A percentile compares a stretch with the other conserved stretches of the same genome.
Evolutionary conservation across 2,888 invertebrate species (phyloP).

Genomic region (Capitulum mitella): DNA sequence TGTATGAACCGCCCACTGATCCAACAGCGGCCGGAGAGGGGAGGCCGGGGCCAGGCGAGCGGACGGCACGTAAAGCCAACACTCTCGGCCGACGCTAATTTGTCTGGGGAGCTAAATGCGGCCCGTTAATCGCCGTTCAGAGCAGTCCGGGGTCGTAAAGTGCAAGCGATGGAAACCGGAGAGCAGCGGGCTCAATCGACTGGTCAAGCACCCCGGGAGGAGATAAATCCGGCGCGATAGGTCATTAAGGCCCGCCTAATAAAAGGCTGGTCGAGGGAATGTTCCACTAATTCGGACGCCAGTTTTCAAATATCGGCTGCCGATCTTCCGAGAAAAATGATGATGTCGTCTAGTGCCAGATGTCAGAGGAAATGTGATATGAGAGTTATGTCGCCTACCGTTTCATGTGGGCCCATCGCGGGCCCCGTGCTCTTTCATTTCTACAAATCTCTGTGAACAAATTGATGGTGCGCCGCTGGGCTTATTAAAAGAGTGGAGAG

Average conservation of each 20-base stretch:
- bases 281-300: not conserved
- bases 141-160: not conserved
- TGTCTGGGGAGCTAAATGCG: not conserved
- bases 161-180: not conserved
- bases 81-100: not conserved
- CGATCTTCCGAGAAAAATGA: not conserved
- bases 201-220: not conserved
- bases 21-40: not conserved
- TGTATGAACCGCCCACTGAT: not conserved
- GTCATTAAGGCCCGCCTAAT: slow-evolving; percentile 7
- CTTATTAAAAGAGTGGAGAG: no score
- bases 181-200: not conserved
- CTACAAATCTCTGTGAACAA: no score
- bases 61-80: not conserved
- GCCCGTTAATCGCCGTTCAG: not conserved
- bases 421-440: no score
- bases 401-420: no score
- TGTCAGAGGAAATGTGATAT: no score
- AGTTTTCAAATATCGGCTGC: not conserved
- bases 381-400: no score
- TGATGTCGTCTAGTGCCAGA: not conserved
- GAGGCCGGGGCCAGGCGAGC: not conserved
- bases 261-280: not conserved
- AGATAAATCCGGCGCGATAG: not conserved
- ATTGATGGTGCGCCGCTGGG: no score